Conservation (phyloP, 2,113 vertebrate genomes). For the Siphamia tubifer region DNA sequence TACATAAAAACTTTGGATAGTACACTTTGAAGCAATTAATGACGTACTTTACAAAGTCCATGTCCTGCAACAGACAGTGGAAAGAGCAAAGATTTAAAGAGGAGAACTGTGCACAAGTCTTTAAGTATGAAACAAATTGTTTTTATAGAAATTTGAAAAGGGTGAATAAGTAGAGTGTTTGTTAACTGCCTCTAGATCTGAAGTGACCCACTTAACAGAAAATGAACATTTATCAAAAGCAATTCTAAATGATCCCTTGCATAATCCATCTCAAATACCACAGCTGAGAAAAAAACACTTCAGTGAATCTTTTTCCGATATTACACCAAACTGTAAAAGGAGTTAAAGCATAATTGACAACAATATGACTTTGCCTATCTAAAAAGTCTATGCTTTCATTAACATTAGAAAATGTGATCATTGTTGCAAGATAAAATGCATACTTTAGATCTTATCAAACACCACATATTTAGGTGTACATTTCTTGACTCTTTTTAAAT, state of each 20-base stretch:
- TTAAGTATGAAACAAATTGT: slow-evolving; percentile 1
- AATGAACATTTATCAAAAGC: slow-evolving; percentile 19
- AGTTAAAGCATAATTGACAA: not conserved
- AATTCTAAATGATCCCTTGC: not conserved
- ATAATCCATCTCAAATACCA: not conserved
- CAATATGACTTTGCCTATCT: not conserved
- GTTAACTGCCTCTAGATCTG: slow-evolving; percentile 8
- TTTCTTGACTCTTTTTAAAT: not conserved
- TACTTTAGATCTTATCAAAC: not conserved
- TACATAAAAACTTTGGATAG: slow-evolving; percentile 97
- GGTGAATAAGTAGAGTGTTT: slow-evolving; percentile 11
- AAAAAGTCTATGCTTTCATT: not conserved
- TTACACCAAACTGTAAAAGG: not conserved
- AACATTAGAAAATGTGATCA: not conserved
- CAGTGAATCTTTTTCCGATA: not conserved
- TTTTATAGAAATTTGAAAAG: slow-evolving; percentile 7
- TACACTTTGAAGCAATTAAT: slow-evolving; percentile 96
- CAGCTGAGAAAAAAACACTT: not conserved
- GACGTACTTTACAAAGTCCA: slow-evolving; percentile 96
- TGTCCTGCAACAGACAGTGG: slow-evolving; percentile 84
- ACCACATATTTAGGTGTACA: not conserved
- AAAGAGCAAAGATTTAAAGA: not conserved
- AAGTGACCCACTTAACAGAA: slow-evolving; percentile 32
- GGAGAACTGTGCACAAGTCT: not conserved
- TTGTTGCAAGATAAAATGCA: not conserved